These are phyloP conservation scores for Campoplex nolae DNA, from an alignment of 2,888 invertebrate species.

Conservation along the genomic window DNA sequence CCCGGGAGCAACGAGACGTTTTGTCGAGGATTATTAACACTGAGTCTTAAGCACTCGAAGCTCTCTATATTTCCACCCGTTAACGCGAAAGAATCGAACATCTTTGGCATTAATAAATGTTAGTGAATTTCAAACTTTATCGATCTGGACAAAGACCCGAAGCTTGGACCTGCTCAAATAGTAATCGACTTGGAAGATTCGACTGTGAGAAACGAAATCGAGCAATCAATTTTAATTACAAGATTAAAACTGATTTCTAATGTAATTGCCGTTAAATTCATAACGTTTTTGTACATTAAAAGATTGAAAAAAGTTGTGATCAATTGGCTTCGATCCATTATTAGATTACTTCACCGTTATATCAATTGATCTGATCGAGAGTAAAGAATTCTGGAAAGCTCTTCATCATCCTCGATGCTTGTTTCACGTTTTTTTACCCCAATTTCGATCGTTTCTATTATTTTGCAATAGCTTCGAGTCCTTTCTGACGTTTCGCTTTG, in stretches of 20 bases:
- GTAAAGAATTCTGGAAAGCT: slow-evolving; percentile 2
- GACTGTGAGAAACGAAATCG: neutral
- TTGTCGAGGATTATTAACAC: neutral
- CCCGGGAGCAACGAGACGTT: neutral
- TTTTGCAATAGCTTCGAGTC: slow-evolving; percentile 37
- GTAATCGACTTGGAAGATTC: neutral
- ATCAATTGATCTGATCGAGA: neutral
- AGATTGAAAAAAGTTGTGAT: neutral
- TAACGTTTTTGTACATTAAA: neutral
- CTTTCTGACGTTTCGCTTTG: slow-evolving; percentile 18
- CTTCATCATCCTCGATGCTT: neutral
- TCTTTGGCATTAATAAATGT: neutral
- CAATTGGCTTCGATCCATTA: neutral
- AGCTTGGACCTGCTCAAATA: too few relatives aligned
- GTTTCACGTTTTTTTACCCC: neutral
- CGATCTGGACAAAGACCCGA: too few relatives aligned
- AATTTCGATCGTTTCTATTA: slow-evolving; percentile 9
- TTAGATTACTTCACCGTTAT: neutral
- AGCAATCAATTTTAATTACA: neutral
- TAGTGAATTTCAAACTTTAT: neutral
- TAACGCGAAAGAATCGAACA: neutral
- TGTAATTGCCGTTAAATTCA: too few relatives aligned
- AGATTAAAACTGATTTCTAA: neutral
- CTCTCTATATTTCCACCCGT: neutral
- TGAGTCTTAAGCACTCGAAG: neutral